phyloP scores from a whole-genome alignment of 2,888 invertebrate species.

The Anagyrus pseudococci region DNA sequence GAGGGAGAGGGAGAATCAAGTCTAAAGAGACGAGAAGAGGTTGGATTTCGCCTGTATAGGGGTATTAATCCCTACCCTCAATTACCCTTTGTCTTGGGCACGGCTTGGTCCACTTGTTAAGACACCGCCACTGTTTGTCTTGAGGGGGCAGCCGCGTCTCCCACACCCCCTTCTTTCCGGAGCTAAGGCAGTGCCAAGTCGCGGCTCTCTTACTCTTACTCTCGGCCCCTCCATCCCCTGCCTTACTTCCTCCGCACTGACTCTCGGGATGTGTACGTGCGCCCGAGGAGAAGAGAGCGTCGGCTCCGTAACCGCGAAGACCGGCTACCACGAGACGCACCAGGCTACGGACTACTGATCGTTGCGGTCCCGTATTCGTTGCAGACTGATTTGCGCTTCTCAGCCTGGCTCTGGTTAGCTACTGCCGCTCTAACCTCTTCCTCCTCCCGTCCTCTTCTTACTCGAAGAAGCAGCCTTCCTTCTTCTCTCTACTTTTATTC shows the following conservation, averaged over 20 bases:
- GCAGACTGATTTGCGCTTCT: constrained; percentile 22
- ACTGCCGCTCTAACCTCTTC: too few relatives aligned
- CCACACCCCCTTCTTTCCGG: constrained; percentile 37
- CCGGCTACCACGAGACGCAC: constrained; percentile 61
- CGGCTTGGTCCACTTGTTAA: constrained; percentile 63
- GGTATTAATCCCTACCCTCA: constrained; percentile 63
- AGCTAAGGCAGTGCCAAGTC: constrained; percentile 37
- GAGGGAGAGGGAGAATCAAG: constrained; percentile 42
- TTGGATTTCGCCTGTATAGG: constrained; percentile 60
- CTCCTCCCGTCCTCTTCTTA: too few relatives aligned
- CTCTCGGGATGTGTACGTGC: constrained; percentile 50
- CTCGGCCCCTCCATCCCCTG: neutral
- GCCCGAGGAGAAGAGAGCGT: too few relatives aligned
- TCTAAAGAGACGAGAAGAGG: constrained; percentile 49
- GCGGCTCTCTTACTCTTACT: constrained; percentile 14
- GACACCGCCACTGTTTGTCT: constrained; percentile 63
- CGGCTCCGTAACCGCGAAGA: constrained; percentile 60
- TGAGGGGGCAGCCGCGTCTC: constrained; percentile 50
- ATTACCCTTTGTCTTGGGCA: constrained; percentile 63
- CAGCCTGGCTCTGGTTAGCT: too few relatives aligned
- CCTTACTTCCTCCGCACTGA: constrained; percentile 35
- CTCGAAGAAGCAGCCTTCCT: too few relatives aligned
- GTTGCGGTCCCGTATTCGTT: constrained; percentile 55
- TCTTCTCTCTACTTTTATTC: too few relatives aligned
- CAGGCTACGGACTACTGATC: constrained; percentile 55